Evolutionary conservation across 2,888 invertebrate species (phyloP).

Genomic region (Cordylochernes scorpioides): DNA sequence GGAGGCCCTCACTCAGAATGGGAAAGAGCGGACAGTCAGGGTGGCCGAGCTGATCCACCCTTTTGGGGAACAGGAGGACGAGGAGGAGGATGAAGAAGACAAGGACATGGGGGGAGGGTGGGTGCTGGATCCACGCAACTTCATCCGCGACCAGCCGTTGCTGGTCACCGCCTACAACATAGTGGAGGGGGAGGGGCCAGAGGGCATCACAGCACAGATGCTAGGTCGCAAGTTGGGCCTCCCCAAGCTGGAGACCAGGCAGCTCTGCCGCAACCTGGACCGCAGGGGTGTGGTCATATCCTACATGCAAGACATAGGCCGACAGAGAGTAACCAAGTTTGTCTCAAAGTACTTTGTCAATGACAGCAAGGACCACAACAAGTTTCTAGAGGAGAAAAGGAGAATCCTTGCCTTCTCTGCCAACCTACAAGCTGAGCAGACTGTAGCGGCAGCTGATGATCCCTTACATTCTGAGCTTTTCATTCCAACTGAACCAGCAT

Average conservation of each 20-base stretch:
- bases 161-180: slow-evolving; percentile 28
- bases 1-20: slow-evolving; percentile 28
- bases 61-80: slow-evolving; percentile 4
- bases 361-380: slow-evolving; percentile 9
- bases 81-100: slow-evolving; percentile 1
- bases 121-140: slow-evolving; percentile 4
- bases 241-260: slow-evolving; percentile 17
- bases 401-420: slow-evolving; percentile 1
- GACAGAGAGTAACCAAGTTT: slow-evolving; percentile 25
- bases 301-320: slow-evolving; percentile 29
- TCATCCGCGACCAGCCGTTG: slow-evolving; percentile 19
- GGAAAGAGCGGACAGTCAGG: slow-evolving; percentile 24
- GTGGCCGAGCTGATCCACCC: slow-evolving; percentile 15
- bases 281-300: slow-evolving; percentile 25
- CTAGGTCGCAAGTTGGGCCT: slow-evolving; percentile 16
- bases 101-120: background rate
- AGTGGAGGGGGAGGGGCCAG: slow-evolving; percentile 26
- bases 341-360: slow-evolving; percentile 6
- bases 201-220: slow-evolving; percentile 28
- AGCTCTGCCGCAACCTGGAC: slow-evolving; percentile 23
- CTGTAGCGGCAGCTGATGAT: background rate
- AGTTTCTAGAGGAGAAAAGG: slow-evolving; percentile 3
- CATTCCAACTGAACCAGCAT: background rate
- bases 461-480: background rate
- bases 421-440: background rate